Base-by-base conservation (phyloP, 2,113 vertebrate species). In the Anser cygnoides region DNA sequence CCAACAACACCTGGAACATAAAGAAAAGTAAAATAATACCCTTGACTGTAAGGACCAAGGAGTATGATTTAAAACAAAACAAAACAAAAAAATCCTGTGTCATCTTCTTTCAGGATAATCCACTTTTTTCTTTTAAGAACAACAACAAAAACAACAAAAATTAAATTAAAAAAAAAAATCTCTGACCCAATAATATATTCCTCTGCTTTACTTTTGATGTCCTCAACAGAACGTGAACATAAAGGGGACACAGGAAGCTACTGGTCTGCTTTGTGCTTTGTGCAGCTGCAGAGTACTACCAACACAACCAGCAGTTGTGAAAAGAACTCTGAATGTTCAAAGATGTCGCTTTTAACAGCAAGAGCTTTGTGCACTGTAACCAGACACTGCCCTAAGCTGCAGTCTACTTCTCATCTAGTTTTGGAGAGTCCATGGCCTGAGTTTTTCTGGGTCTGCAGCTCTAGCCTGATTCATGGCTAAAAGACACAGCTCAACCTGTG, bases 1-100 rank as follows among this genome's bases (percentile, higher is more conserved):
- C 98, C 98, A 83, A 99, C 95, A 93, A 96, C 95, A 89, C 97
- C 97, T 97, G 61, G 28, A 94, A 96, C 68, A 96, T 19, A 95
- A 50, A 90, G 41, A 73, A 88, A 75, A 95, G 22, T 52, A 59
- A 78, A 93, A 66, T 41, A 92, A n/a, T 92, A 81, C 3, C 11
- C 20, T 54, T 73, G 39, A 58, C 10, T 65, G 31, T 33, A 80
- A 57, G 31, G 31, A 59, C 10, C 4, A 79, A 75, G 22, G 18
- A 72, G 13, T 70, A 88, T 55, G 1, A 65, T 79, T 79, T 79
- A 46, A 85, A 95, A 74, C 11, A 71, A 50, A 71, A 50, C 49
- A 50, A 41, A 83, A 35, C 35, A 35, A 77, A 8, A n/a, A 13
- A 58, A 61, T 52, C 7, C 35, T 31, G 29, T 59, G n/a, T 74